Evolutionary conservation across 2,888 invertebrate genomes (phyloP).

Genomic region (Erynnis tages): DNA sequence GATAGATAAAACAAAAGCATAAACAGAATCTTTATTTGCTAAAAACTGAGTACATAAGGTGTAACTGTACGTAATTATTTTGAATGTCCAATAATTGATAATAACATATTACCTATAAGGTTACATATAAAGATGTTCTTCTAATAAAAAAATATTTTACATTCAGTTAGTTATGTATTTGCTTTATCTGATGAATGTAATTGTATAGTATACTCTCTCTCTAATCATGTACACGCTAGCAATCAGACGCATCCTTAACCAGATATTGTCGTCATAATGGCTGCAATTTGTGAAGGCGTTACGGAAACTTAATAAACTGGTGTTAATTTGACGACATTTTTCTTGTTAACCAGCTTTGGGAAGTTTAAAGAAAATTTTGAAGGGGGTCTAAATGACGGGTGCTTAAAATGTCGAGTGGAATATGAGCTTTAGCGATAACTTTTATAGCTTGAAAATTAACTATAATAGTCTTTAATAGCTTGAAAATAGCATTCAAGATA

Average conservation of each 20-base stretch:
- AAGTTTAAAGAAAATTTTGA: slow-evolving; percentile 5
- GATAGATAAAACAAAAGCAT: too few relatives aligned
- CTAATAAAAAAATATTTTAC: too few relatives aligned
- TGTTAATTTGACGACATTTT: slow-evolving; percentile 38
- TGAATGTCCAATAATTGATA: too few relatives aligned
- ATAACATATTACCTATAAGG: too few relatives aligned
- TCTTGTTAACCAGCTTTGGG: slow-evolving; percentile 21
- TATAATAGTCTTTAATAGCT: too few relatives aligned
- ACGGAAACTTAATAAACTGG: slow-evolving; percentile 46
- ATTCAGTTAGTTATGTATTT: too few relatives aligned
- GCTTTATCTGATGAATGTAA: too few relatives aligned
- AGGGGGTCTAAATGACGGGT: slow-evolving; percentile 10
- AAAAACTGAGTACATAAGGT: too few relatives aligned
- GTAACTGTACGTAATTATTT: too few relatives aligned
- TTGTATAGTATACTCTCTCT: background rate
- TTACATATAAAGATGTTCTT: too few relatives aligned
- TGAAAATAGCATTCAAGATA: too few relatives aligned
- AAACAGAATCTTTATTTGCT: too few relatives aligned
- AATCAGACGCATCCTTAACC: slow-evolving; percentile 4
- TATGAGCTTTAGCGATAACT: background rate
- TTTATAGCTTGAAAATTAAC: background rate
- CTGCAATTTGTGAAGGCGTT: slow-evolving; percentile 52
- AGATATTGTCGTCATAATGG: slow-evolving; percentile 49
- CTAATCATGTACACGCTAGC: background rate
- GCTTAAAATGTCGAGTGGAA: background rate